Base-by-base conservation (phyloP, 2,113 vertebrate genomes). In the Lates calcarifer region DNA sequence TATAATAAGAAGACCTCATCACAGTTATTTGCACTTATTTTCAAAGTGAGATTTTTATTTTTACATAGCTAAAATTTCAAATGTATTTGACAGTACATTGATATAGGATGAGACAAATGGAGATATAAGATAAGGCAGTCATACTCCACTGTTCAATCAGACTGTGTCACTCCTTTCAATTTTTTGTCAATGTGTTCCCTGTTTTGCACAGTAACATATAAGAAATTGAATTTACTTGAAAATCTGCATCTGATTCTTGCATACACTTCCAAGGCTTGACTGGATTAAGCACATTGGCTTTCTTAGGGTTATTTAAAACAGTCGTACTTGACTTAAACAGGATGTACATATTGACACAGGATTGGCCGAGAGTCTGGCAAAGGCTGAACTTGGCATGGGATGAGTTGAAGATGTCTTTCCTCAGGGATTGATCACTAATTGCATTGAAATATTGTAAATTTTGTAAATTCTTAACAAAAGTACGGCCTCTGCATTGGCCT, bases 221-320 rank as follows among this genome's bases (percentile, higher is more conserved):
- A 45, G 63, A 12, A 75, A 69, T 71, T 47, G 24, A 12, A 69
- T 65, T 74, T 33, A 69, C 83, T 81, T 26, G 2, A 17, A 77
- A 75, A 86, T 70, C 51, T 87, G 69, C 28, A 75, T 63, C 64
- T 58, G 43, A 79, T 77, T 85, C 55, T 81, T 68, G 5, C 45
- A 62, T 69, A 65, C 28, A 67, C 53, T 64, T 71, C 57, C 12
- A 28, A 51, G 47, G 31, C 67, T 70, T 79, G 69, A 82, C 69
- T 73, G 65, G 81, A 89, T 88, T 89, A 87, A 71, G 69, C 69
- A 56, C 57, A 72, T 47, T 82, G 61, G 77, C 60, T 69, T 87
- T 85, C 74, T 89, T 69, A 55, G 43, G 51, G 77, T 82, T 87
- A 92, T 88, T 84, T 87, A 87, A 89, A 91, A 89, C 81, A 83